Conservation (phyloP, 2,113 vertebrate species). For the Rhinolophus ferrumequinum region DNA sequence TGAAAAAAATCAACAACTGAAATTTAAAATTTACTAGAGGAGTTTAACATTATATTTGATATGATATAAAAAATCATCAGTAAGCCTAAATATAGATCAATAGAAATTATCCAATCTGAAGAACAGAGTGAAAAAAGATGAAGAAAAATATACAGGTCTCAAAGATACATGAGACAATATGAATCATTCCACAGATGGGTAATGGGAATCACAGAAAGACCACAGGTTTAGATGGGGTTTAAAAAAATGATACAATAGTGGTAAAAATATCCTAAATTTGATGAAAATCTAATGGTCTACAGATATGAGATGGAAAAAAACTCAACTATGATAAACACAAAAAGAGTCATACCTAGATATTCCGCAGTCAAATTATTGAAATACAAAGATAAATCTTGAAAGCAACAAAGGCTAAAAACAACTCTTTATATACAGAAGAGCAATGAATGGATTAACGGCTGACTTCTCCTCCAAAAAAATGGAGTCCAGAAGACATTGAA, state of each 20-base stretch:
- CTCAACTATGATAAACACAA: not conserved
- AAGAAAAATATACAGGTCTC: not conserved
- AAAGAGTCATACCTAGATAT: not conserved
- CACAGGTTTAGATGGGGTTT: not conserved
- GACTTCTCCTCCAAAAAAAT: not conserved
- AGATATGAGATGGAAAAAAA: not conserved
- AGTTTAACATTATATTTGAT: not conserved
- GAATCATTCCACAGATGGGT: not conserved
- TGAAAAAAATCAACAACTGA: not conserved
- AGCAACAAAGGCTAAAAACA: not conserved
- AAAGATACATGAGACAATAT: not conserved
- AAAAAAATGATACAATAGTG: not conserved
- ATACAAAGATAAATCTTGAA: not conserved
- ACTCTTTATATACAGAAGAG: not conserved
- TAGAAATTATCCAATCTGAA: not conserved
- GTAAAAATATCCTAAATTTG: not conserved
- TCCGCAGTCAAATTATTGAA: not conserved
- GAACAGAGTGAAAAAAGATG: not conserved
- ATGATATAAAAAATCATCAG: not conserved
- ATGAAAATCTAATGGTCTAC: not conserved
- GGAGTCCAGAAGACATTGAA: not conserved
- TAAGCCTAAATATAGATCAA: not conserved
- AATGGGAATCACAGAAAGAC: not conserved
- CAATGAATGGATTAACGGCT: not conserved
- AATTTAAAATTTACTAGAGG: not conserved